Base-by-base conservation (phyloP, 2,113 vertebrate genomes). In the Crocuta crocuta region DNA sequence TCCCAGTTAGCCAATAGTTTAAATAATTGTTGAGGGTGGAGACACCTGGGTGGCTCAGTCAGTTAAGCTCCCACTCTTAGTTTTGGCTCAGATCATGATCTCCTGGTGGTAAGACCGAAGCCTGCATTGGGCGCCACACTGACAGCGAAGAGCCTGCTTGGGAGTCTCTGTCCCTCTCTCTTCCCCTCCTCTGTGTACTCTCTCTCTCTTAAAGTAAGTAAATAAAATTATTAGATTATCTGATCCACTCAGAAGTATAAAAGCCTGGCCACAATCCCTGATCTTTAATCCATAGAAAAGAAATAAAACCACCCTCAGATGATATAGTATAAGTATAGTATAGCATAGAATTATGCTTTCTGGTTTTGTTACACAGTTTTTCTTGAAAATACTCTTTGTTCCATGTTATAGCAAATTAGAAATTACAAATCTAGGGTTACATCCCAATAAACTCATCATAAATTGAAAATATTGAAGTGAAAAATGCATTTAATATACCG, bases 371-470 rank as follows among this genome's bases (percentile, higher is more conserved):
- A 43, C 63, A 21, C 2, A 61, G 0, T 87, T 71, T 94, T 91
- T 48, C n/a, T 48, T 88, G 71, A 66, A 92, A 93, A 50, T 11
- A 28, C 73, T 92, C 89, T 66, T 76, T 39, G 33, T 91, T 91
- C 10, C 50, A 26, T 85, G n/a, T 85, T 91, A 9, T 70, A 91
- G 48, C 28, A 85, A 63, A 80, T 89, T 89, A 61, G 45, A 65
- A 71, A 50, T 71, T 48, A 70, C 33, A 79, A 9, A n/a, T 79
- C 31, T 53, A 16, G 16, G 76, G 28, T 33, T 79, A 79, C 16
- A 79, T 79, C 48, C 48, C 48, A 53, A 11, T 79, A 79, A 79
- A 53, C 48, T 53, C 76, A 79, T 79, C 11, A 24, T 53, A 53
- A 79, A 21, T 28, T 33, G 76, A 79, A 50, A 53, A 79, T 79